Evolutionary conservation across 2,888 invertebrate species (phyloP), one percentile per base, ranked within the genome.

Genomic region (Agrotis clavis): DNA sequence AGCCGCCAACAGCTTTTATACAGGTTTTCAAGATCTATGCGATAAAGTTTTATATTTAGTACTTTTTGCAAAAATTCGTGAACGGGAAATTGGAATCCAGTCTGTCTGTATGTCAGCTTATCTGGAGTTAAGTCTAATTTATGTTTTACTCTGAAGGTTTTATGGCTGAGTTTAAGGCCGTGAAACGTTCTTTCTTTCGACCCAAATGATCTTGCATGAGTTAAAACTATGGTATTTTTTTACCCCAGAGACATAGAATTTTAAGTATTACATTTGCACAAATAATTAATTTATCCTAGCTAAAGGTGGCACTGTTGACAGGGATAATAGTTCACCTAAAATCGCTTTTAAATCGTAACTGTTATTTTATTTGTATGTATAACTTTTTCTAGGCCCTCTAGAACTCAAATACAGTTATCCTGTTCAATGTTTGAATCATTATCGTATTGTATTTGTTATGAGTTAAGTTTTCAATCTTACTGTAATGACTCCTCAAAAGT

Each of bases 41-140:
- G 67, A 79, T 83, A 72, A 79, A 41, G 21, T 57, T 53, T 81
- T 79, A 60, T 77, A 30, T 79, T 77, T 64, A 63, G 54, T 66
- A 64, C 64, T 57, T 53, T 82, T 56, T 25, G 47, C 65, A 71
- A 11, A 63, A 81, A 70, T 53, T n/a, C 1, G 6, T 21, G 7
- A 48, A 67, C 60, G 59, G 48, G 45, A 77, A 53, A 61, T 59
- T 51, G 54, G 25, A 51, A 56, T 48, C 9, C 19, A 65, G 61
- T 50, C 25, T 30, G 30, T 51, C 25, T 56, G 51, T 47, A 25
- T 51, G 47, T 41, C 57, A 47, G 67, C 6, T 13, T 47, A 11
- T 13, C 21, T 47, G 16, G n/a, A 64, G 5, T 47, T 53, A 4
- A 18, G 11, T 70, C 21, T 5, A 70, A n/a, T 18, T 51, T 45